phyloP scores from a whole-genome alignment of 2,888 invertebrate genomes.

The Cephus pygmeus region DNA sequence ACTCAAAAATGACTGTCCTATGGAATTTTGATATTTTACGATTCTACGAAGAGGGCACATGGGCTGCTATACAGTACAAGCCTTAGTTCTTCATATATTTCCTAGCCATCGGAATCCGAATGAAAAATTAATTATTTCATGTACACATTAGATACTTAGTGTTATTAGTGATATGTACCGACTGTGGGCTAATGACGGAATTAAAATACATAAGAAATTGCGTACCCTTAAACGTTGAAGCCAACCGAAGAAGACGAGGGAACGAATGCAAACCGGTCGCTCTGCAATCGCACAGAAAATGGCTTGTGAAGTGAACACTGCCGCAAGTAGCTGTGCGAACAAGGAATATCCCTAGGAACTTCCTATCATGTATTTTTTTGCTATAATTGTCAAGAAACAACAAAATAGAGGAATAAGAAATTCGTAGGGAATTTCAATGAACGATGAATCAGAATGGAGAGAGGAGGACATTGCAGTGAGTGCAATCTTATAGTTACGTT shows the following conservation, averaged over 20 bases:
- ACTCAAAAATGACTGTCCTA: background rate
- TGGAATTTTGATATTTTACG: slow-evolving; percentile 9
- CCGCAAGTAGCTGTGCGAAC: background rate
- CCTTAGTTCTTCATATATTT: background rate
- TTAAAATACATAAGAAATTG: background rate
- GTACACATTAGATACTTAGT: background rate
- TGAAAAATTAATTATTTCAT: background rate
- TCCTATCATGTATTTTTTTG: background rate
- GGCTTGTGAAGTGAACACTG: background rate
- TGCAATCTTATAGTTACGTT: background rate
- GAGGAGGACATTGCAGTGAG: too few relatives aligned
- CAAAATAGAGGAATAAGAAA: background rate
- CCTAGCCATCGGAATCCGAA: background rate
- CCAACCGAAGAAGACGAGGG: background rate
- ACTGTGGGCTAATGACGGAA: background rate
- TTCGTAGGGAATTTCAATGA: background rate
- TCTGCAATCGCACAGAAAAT: background rate
- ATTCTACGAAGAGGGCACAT: slow-evolving; percentile 40
- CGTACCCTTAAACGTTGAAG: background rate
- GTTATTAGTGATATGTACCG: background rate
- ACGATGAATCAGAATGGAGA: background rate
- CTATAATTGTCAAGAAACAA: background rate
- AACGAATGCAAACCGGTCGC: background rate
- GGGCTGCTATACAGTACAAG: slow-evolving; percentile 22
- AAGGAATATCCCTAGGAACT: background rate